These are phyloP conservation scores for Sebastes trivittatus DNA, from an alignment of 2,797 vertebrate species.

Conservation along the genomic window DNA sequence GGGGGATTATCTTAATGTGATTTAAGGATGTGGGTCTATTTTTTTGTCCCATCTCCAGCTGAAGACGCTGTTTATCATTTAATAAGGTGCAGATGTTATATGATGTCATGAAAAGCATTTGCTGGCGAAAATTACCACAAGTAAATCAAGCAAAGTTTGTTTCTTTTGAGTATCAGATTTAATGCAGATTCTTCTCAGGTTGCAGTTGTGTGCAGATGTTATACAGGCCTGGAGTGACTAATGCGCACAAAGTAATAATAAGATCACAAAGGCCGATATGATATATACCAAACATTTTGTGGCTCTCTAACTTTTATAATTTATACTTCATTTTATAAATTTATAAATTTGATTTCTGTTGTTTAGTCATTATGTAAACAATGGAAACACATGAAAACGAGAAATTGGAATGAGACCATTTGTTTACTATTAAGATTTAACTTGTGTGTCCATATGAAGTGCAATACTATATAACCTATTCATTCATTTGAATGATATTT, in stretches of 20 bases:
- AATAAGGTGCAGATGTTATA: background rate
- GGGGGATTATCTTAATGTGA: background rate
- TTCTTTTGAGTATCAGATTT: constrained; percentile 11
- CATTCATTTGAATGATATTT: background rate
- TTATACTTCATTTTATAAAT: background rate
- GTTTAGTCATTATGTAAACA: background rate
- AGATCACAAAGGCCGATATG: constrained; percentile 2
- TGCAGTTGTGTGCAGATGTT: constrained; percentile 13
- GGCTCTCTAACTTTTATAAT: constrained; percentile 37
- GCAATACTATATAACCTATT: too few species aligned
- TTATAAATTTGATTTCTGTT: background rate
- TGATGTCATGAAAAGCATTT: constrained; percentile 24
- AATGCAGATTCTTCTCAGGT: constrained; percentile 25
- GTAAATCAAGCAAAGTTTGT: constrained; percentile 10
- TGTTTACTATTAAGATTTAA: background rate
- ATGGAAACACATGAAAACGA: background rate
- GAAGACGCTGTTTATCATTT: constrained; percentile 12
- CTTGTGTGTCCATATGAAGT: background rate
- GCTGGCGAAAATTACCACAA: background rate
- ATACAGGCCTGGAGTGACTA: constrained; percentile 19
- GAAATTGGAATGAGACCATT: background rate
- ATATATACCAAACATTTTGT: background rate
- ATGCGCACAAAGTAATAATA: constrained; percentile 21
- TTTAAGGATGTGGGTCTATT: background rate
- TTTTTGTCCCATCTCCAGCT: background rate